These are phyloP conservation scores for Microcebus lehilahytsara DNA, from an alignment of 2,113 vertebrate species.

Conservation along the genomic window DNA sequence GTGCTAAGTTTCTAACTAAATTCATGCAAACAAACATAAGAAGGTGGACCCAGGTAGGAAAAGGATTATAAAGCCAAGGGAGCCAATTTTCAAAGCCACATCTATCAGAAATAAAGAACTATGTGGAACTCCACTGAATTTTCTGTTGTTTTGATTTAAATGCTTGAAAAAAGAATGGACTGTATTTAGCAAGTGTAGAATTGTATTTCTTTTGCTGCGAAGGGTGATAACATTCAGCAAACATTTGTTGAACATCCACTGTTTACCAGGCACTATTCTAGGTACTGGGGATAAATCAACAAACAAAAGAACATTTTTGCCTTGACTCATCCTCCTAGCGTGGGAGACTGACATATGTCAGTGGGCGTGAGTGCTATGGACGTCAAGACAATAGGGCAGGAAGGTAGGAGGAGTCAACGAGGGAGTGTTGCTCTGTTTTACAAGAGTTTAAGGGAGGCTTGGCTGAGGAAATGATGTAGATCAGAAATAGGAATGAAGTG, in stretches of 20 bases:
- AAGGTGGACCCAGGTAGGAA: not conserved
- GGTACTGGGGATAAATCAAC: not conserved
- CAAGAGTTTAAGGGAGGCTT: not conserved
- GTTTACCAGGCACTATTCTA: not conserved
- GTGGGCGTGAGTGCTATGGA: not conserved
- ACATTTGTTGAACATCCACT: not conserved
- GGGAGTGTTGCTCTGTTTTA: not conserved
- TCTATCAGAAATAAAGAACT: not conserved
- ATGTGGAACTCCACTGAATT: not conserved
- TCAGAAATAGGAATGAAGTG: not conserved
- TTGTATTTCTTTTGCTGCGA: not conserved
- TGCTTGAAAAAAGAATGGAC: not conserved
- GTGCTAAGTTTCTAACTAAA: not conserved
- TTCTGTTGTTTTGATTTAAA: conserved; percentile 26
- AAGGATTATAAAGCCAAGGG: not conserved
- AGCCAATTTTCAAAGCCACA: not conserved
- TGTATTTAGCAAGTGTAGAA: not conserved
- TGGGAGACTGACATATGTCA: not conserved
- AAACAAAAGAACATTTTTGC: not conserved
- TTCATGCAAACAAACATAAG: not conserved
- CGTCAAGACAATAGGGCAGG: not conserved
- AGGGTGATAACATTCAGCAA: not conserved
- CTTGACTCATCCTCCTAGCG: not conserved
- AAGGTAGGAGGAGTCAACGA: not conserved
- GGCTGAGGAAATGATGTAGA: not conserved